phyloP scores from a whole-genome alignment of 2,113 vertebrate species.

The Piprites chloris region DNA sequence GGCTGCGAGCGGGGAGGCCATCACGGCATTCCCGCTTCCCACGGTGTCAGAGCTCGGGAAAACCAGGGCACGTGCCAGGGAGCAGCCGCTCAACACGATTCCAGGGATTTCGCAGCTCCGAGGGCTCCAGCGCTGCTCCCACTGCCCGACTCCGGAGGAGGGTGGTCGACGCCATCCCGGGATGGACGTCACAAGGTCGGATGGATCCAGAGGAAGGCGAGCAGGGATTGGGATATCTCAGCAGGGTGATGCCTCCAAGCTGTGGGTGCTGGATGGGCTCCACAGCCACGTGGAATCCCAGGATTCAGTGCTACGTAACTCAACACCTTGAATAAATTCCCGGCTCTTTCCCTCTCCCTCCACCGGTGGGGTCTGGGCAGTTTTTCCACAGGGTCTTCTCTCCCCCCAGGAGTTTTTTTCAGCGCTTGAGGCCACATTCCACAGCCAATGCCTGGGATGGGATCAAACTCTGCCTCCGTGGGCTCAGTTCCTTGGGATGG shows the following conservation, averaged over 20 bases:
- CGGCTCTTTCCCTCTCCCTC: background rate
- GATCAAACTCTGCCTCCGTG: background rate
- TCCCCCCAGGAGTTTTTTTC: background rate
- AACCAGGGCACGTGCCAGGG: background rate
- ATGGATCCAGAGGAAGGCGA: fast-evolving
- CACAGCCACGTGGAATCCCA: fast-evolving
- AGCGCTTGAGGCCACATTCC: fast-evolving
- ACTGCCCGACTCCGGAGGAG: background rate
- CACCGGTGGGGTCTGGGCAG: background rate
- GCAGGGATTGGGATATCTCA: fast-evolving
- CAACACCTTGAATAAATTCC: fast-evolving
- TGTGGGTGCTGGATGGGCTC: background rate
- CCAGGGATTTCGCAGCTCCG: background rate
- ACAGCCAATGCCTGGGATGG: background rate
- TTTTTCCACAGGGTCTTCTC: background rate
- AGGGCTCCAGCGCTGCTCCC: fast-evolving
- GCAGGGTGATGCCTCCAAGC: background rate
- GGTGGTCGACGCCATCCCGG: fast-evolving
- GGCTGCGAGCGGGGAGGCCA: background rate
- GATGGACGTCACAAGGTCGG: fast-evolving
- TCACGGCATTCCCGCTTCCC: background rate
- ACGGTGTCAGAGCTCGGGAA: fast-evolving
- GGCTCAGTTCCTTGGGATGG: background rate
- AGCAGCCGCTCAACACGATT: background rate
- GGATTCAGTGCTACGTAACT: background rate